Evolutionary conservation across 2,888 invertebrate genomes (phyloP).

Genomic region (Heliconius erato): DNA sequence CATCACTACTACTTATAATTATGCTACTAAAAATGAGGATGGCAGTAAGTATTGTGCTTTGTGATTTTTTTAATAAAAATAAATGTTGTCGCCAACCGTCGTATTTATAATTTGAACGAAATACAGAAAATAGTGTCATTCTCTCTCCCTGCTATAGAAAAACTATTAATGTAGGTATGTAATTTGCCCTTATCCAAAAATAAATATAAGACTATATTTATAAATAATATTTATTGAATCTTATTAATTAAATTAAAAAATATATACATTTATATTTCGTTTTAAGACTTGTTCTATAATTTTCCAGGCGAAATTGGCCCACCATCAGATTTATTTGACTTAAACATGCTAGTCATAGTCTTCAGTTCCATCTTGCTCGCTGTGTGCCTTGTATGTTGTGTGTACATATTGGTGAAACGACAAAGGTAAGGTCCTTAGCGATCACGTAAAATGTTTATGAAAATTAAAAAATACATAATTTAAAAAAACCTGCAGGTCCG

Average conservation of each 20-base stretch:
- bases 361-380: conserved; percentile 79
- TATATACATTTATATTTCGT: neutral
- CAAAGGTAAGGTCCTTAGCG: conserved; percentile 67
- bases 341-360: conserved; percentile 80
- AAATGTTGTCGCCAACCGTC: no score
- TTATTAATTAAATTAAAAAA: no score
- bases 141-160: no score
- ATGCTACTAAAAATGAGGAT: conserved; percentile 87
- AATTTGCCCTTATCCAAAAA: no score
- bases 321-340: conserved; percentile 76
- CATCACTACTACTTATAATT: conserved; percentile 83
- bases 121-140: no score
- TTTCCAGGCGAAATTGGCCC: conserved; percentile 79
- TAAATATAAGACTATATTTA: no score
- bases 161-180: no score
- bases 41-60: conserved; percentile 80
- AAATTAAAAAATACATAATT: no score
- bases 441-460: no score
- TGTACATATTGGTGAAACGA: conserved; percentile 78
- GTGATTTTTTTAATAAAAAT: neutral
- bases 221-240: no score
- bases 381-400: conserved; percentile 75
- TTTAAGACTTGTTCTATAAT: neutral
- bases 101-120: no score
- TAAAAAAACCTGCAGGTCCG: no score